Conservation (phyloP, 2,113 vertebrate species). For the Sula dactylatra region DNA sequence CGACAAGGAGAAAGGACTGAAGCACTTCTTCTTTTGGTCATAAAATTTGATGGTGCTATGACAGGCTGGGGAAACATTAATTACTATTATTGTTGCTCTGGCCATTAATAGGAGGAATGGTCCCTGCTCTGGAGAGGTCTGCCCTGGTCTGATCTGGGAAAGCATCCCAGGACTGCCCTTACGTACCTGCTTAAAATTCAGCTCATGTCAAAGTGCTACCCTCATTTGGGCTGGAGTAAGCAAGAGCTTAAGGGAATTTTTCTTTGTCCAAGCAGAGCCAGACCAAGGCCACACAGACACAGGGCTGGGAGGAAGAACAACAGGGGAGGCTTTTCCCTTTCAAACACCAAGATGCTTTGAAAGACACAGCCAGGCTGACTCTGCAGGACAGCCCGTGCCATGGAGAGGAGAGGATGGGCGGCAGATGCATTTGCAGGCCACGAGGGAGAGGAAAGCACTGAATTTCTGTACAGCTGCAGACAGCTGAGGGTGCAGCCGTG, state of each 20-base stretch:
- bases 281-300: background rate
- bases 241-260: background rate
- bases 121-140: background rate
- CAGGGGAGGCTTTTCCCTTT: background rate
- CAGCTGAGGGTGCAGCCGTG: background rate
- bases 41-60: background rate
- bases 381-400: background rate
- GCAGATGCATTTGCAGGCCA: background rate
- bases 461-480: background rate
- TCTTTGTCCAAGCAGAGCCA: background rate
- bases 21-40: background rate
- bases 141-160: constrained; percentile 6
- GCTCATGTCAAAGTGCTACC: background rate
- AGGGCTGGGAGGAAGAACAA: background rate
- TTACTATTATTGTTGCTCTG: background rate
- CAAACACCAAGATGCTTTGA: background rate
- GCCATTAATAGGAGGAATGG: constrained; percentile 15
- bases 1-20: background rate
- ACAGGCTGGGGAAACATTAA: constrained; percentile 11
- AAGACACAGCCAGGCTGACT: background rate
- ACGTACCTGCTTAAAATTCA: constrained; percentile 7
- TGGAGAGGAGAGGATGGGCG: fast-evolving
- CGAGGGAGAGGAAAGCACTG: background rate
- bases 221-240: constrained; percentile 4
- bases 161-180: constrained; percentile 31